Evolutionary conservation across 1,140 invertebrate genomes (phyloP), one percentile per base, ranked within the genome.

Genomic region (Coelopa frigida): DNA sequence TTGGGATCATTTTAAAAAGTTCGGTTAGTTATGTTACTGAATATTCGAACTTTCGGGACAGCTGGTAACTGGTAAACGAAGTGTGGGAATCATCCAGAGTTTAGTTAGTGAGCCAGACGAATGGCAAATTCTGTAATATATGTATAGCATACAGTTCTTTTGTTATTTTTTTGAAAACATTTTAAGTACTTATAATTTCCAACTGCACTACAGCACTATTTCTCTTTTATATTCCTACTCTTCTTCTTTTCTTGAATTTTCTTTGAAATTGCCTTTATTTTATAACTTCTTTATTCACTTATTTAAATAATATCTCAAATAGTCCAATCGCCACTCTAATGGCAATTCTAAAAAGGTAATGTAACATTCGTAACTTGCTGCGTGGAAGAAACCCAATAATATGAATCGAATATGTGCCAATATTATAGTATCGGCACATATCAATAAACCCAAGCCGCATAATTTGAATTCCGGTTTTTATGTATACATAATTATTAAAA

Each of bases 271-370:
- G 23, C n/a, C 20, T 36, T 23, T 40, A 3, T 38, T 11, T 12
- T 21, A n/a, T 39, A 10, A 48, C 15, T 41, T 6, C n/a, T 22
- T 39, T 18, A 41, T 41, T 41, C 23, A 10, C 18, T 31, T n/a
- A 49, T 36, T 61, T 59, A 62, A 60, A 66, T 49, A 68, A 70
- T 69, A 52, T 61, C 3, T 46, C 18, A n/a, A 41, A n/a, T 80
- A 87, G 85, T 82, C 84, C 84, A 68, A 83, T 88, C 79, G 84
- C 83, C 80, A 84, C 81, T 73, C 82, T 88, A 75, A 83, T 88
- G 83, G 83, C 83, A 76, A 77, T 87, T 67, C 77, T 87, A 67
- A 78, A 83, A 76, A 89, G 86, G 85, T 88, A 89, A 84, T 43
- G 48, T 52, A 31, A 24, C 18, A 43, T 43, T 10, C 31, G 41